These are phyloP conservation scores for Drosophila cardini DNA, from an alignment of 1,140 invertebrate genomes.

Conservation along the genomic window DNA sequence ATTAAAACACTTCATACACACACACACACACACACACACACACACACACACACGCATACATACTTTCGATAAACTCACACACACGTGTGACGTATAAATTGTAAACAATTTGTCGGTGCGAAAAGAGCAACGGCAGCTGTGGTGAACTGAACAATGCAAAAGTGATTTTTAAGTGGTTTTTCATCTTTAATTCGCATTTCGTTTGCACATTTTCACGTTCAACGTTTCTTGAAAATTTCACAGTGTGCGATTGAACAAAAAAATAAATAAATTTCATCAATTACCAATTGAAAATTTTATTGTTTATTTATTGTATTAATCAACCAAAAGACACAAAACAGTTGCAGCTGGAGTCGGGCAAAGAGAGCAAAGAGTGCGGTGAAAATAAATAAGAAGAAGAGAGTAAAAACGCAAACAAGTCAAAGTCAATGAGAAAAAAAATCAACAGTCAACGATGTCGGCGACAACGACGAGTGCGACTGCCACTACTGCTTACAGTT, in stretches of 20 bases:
- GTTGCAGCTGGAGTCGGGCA: constrained; percentile 4
- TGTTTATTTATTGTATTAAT: constrained; percentile 43
- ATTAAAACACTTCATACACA: background rate
- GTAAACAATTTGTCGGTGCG: constrained; percentile 75
- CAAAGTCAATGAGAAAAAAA: constrained; percentile 41
- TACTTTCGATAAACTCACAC: constrained; percentile 1
- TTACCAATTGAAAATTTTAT: constrained; percentile 36
- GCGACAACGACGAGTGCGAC: constrained; percentile 13
- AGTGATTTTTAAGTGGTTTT: constrained; percentile 46
- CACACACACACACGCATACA: background rate
- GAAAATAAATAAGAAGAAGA: background rate
- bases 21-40: background rate
- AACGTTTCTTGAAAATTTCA: constrained; percentile 45
- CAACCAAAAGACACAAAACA: constrained; percentile 43
- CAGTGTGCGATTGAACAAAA: constrained; percentile 10
- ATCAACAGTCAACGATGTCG: constrained; percentile 43
- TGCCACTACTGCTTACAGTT: constrained; percentile 9
- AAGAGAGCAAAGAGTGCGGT: background rate
- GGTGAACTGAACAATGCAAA: constrained; percentile 44
- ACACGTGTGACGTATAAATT: constrained; percentile 39
- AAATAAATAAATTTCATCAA: constrained; percentile 29
- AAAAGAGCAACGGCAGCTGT: constrained; percentile 74
- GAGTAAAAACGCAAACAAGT: background rate
- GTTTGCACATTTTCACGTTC: constrained; percentile 57
- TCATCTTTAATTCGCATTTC: constrained; percentile 32